Base-by-base conservation (phyloP, 2,797 vertebrate genomes). In the Allobates femoralis region DNA sequence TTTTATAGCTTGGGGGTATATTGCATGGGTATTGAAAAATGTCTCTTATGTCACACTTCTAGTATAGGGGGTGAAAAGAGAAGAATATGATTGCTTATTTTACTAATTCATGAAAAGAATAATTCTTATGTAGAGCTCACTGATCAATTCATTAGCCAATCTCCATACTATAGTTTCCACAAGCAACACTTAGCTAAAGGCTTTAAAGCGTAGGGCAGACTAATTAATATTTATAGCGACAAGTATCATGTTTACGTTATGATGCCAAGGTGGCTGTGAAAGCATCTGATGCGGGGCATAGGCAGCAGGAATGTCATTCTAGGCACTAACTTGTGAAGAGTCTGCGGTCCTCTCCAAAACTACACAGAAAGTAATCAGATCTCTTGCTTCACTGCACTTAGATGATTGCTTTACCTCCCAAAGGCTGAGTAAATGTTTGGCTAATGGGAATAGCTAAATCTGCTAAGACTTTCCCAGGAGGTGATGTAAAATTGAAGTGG, bases 401-500 rank as follows among this genome's bases (percentile, higher is more conserved):
- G 78, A 62, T 89, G 73, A 55, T 83, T 67, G 23, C 34, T 76
- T 53, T 58, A 85, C 88, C 75, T 88, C 76, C 74, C 58, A 41
- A 56, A 64, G 79, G 18, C 60, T 64, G 26, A 60, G 86, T 88
- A 79, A 89, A 87, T 85, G 81, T 86, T 89, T 88, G 85, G 60
- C 79, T 32, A 64, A 79, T 64, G 30, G 37, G 34, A 56, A 46
- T 23, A 53, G 64, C 66, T 3, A 51, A 87, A 78, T 78, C 41
- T 80, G 51, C 19, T 2, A 78, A 62, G 55, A 84, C 16, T 80
- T 80, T 74, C 76, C 56, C 32, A 16, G 82, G 73, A 56, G 71
- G 80, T 23, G 51, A 81, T 69, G 30, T 58, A 60, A n/a, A 74
- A 67, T 34, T n/a, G 23, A 60, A 46, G 28, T 77, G 46, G 41